Conservation (phyloP, 92 coral and sea anemone species). For the Zoanthus solanderi region DNA sequence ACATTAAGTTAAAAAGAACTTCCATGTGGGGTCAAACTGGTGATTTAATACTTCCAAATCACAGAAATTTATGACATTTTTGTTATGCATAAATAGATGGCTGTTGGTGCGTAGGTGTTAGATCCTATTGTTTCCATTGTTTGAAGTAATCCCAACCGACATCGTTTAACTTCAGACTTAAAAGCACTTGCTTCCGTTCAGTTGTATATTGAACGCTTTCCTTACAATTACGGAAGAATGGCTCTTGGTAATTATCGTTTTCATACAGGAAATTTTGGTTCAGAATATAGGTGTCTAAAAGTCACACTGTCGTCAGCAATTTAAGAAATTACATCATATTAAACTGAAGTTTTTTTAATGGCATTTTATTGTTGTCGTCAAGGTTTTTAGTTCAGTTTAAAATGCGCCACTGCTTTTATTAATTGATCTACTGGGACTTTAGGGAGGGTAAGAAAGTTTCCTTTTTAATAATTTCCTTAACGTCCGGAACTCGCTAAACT, state of each 20-base stretch:
- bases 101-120: slow-evolving; percentile 28
- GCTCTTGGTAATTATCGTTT: slow-evolving; percentile 29
- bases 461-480: neutral
- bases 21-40: neutral
- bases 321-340: slow-evolving; percentile 13
- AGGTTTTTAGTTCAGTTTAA: neutral
- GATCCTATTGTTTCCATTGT: neutral
- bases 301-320: slow-evolving; percentile 1
- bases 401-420: neutral
- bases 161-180: neutral
- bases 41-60: slow-evolving; percentile 3
- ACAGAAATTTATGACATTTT: slow-evolving; percentile 15
- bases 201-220: slow-evolving; percentile 36
- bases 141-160: slow-evolving; percentile 7
- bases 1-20: neutral
- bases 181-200: slow-evolving; percentile 35
- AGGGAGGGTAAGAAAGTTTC: neutral
- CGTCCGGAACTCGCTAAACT: neutral
- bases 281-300: neutral
- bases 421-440: slow-evolving; percentile 11
- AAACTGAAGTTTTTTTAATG: neutral
- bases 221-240: slow-evolving; percentile 18
- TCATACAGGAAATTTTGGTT: slow-evolving; percentile 38
- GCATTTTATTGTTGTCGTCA: neutral
- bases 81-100: slow-evolving; percentile 14